phyloP scores from a whole-genome alignment of 2,797 vertebrate genomes.

The Tarsius wallacei region DNA sequence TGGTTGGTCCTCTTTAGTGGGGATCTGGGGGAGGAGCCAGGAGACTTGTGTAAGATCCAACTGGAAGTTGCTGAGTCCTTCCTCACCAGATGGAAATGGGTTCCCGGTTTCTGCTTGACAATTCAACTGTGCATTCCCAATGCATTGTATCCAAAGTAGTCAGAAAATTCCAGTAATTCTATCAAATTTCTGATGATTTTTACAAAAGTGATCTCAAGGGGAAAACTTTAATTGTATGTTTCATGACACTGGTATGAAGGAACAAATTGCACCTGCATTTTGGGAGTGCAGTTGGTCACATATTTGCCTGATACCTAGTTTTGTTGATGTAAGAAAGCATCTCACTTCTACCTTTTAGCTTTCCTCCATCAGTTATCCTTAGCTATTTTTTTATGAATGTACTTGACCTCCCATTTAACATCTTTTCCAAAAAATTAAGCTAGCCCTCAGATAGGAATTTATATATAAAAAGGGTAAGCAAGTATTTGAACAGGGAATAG shows the following conservation, averaged over 20 bases:
- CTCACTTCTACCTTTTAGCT: background rate
- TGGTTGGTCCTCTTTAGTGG: background rate
- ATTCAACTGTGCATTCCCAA: constrained; percentile 31
- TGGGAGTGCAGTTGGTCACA: background rate
- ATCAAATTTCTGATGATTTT: constrained; percentile 70
- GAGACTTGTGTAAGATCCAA: constrained; percentile 1
- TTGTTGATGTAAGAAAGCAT: background rate
- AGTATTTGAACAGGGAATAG: background rate
- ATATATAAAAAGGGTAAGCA: background rate
- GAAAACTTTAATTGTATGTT: constrained; percentile 74
- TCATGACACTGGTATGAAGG: constrained; percentile 64
- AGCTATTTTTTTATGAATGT: background rate
- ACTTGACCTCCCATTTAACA: background rate
- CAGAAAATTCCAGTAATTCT: constrained; percentile 72
- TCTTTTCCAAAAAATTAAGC: constrained; percentile 29
- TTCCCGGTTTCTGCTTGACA: constrained; percentile 6
- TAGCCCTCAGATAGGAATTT: constrained; percentile 37
- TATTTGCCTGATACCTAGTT: background rate
- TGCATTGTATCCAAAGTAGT: constrained; percentile 2
- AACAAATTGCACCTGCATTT: constrained; percentile 28
- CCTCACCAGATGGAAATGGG: background rate
- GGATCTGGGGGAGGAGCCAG: rapidly evolving
- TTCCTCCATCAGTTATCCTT: background rate
- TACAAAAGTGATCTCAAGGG: constrained; percentile 81
- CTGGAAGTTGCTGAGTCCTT: background rate